These are phyloP conservation scores for Tholera decimalis DNA, from an alignment of 2,888 invertebrate genomes.

Conservation along the genomic window DNA sequence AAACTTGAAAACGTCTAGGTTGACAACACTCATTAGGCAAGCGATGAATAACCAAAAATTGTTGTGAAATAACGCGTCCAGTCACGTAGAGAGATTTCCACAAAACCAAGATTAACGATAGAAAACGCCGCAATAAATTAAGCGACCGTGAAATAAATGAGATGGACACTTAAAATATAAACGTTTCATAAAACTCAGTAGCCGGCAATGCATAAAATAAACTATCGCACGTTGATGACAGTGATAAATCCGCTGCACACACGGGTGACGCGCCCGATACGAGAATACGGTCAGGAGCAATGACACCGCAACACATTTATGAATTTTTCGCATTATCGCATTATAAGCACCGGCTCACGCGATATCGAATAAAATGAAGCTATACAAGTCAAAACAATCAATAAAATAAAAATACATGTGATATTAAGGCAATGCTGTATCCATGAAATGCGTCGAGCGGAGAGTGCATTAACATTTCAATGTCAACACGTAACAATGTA, in stretches of 20 bases:
- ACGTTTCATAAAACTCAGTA: constrained; percentile 71
- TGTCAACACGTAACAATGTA: constrained; percentile 89
- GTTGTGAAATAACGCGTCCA: constrained; percentile 66
- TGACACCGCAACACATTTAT: constrained; percentile 76
- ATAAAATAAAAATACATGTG: constrained; percentile 78
- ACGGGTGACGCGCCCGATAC: constrained; percentile 69
- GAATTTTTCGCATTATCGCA: constrained; percentile 79
- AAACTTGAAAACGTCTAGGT: constrained; percentile 41
- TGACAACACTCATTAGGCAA: constrained; percentile 37
- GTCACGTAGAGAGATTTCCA: constrained; percentile 63
- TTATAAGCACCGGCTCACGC: constrained; percentile 72
- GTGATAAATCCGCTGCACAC: constrained; percentile 67
- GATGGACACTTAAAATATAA: constrained; percentile 69
- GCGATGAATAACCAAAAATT: constrained; percentile 48
- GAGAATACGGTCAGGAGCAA: constrained; percentile 74
- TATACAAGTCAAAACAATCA: constrained; percentile 84
- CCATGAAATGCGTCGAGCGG: constrained; percentile 84
- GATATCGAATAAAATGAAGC: constrained; percentile 76
- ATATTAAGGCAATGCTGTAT: constrained; percentile 71
- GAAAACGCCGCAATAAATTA: constrained; percentile 55
- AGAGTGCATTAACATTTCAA: constrained; percentile 91
- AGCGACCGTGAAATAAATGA: constrained; percentile 70
- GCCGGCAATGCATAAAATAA: constrained; percentile 73
- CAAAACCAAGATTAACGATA: constrained; percentile 47
- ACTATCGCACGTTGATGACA: constrained; percentile 56